Evolutionary conservation across 2,113 vertebrate genomes (phyloP), one percentile per base, ranked within the genome.

Genomic region (Erpornis zantholeuca): DNA sequence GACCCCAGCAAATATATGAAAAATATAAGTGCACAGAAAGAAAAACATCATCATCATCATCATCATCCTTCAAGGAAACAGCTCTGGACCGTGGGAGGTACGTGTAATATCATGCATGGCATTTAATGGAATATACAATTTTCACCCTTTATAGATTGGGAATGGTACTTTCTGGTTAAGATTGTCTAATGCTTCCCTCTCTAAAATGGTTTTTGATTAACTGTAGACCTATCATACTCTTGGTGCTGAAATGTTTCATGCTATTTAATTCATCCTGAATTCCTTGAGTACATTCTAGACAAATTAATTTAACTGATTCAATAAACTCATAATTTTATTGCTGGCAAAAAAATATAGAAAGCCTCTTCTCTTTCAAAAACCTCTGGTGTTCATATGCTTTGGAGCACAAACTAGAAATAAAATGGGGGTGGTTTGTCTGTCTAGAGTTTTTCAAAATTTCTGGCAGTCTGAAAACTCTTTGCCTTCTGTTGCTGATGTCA

Each of bases 61-160:
- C 33, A 54, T 25, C 27, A 29, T 71, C 29, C 25, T 60, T 54
- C 45, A 50, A 78, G 50, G 29, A 75, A 82, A 82, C 10, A 64
- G 33, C 18, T 70, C 56, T 38, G 16, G 35, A 49, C 35, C 0
- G 0, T 12, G 54, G 21, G 35, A 88, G 6, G 18, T 54, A 65
- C 10, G 10, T 29, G 8, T 18, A 72, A 21, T 53, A 40, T 40
- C 16, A n/a, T 49, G 61, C 0, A 0, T 59, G 19, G 6, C 13
- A 47, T 90, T 88, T 75, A 56, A 15, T 27, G 10, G 47, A 20
- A 23, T 59, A 19, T 33, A 12, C 24, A 7, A 22, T 69, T 68
- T 60, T 64, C 18, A 44, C 44, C 36, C 33, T 11, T 52, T 77
- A 25, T 15, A 44, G 47, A 15, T 3, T 60, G 15, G 49, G 22